Conservation (phyloP, 1,140 invertebrate genomes). For the Trigoniulus corallinus region DNA sequence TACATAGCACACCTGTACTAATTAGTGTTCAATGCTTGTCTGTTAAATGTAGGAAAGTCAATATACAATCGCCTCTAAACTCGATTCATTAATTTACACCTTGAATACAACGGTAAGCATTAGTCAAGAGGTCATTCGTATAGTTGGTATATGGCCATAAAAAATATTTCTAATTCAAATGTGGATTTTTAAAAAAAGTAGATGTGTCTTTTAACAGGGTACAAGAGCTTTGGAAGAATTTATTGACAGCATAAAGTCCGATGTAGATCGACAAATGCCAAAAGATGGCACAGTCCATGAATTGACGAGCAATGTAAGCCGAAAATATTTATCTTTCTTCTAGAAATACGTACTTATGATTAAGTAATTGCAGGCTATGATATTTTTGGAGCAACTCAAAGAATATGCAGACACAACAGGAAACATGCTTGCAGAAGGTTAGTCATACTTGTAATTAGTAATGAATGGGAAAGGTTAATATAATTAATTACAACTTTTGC, state of each 20-base stretch:
- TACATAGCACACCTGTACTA: no score
- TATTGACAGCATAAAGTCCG: slow-evolving; percentile 69
- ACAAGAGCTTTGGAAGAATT: slow-evolving; percentile 82
- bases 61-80: not conserved
- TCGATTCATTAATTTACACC: not conserved
- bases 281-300: slow-evolving; percentile 94
- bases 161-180: no score
- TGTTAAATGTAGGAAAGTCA: not conserved
- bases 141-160: no score
- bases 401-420: slow-evolving; percentile 60
- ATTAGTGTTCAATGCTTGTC: no score
- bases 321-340: slow-evolving; percentile 2
- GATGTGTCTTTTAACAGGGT: no score
- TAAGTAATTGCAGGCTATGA: slow-evolving; percentile 37
- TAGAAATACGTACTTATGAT: no score
- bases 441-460: no score
- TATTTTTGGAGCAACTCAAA: slow-evolving; percentile 62
- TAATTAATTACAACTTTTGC: no score
- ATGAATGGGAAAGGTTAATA: no score
- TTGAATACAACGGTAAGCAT: no score
- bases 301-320: slow-evolving; percentile 69
- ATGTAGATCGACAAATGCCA: slow-evolving; percentile 63
- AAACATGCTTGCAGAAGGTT: slow-evolving; percentile 40
- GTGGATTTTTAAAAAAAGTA: no score
- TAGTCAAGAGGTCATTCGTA: no score